Base-by-base conservation (phyloP, 2,797 vertebrate species). In the Falco naumanni region DNA sequence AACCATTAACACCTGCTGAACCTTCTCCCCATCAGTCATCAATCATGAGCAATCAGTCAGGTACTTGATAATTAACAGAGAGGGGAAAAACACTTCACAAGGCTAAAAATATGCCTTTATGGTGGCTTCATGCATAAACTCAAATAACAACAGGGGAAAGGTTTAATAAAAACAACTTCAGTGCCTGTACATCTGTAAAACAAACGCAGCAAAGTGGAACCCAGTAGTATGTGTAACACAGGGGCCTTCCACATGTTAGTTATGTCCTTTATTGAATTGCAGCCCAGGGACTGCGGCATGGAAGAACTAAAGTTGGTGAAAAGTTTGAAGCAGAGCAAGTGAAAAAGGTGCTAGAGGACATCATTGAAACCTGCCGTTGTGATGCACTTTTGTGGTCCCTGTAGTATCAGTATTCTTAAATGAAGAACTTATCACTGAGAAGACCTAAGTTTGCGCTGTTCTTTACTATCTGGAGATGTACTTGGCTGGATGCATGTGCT, bases 11-110 rank as follows among this genome's bases (percentile, higher is more conserved):
- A 97, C 93, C 95, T 96, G 97, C 84, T 70, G 94, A 96, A 97
- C 71, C 63, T 84, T 93, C 77, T 96, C 84, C 85, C 86, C 78
- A 48, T 95, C 95, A 97, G 22, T 95, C 95, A 93, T 97, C 97
- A 96, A 89, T 97, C 97, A 95, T 56, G 53, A 95, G 95, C 95
- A 98, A 98, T 98, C 97, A 98, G 96, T 82, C 92, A 96, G 92
- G 79, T 93, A 97, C 96, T 98, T 98, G 97, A 97, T 98, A 97
- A 98, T 98, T 98, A 98, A 93, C 57, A 1, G 43, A 97, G 96
- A 96, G 77, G 43, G 84, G 54, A 53, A 63, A 96, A 97, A 95
- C 95, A 98, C 96, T 98, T 97, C 91, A 96, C 59, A 96, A 90
- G 34, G 75, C 94, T 98, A 96, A 98, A 98, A 97, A 96, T 86